Conservation (phyloP, 2,113 vertebrate species). For the Psittacula cyanocephala region DNA sequence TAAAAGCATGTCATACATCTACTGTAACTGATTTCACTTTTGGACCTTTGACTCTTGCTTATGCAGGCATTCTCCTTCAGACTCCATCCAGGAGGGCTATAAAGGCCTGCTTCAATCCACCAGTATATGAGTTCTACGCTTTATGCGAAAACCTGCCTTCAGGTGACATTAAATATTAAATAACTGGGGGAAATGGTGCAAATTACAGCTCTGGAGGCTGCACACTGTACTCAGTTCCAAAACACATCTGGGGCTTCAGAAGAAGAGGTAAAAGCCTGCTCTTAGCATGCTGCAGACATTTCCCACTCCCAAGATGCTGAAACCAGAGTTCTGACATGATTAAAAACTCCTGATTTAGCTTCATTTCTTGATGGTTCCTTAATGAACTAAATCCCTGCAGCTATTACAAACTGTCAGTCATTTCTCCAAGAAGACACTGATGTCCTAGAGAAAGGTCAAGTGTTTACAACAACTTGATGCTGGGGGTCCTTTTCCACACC, state of each 20-base stretch:
- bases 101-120: neutral
- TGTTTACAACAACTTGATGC: neutral
- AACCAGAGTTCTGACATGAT: neutral
- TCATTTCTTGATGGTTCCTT: conserved; percentile 14
- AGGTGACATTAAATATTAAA: conserved; percentile 18
- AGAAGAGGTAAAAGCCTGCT: neutral
- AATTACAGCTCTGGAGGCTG: neutral
- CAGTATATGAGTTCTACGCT: neutral
- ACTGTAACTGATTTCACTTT: neutral
- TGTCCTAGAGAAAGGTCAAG: neutral
- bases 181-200: neutral
- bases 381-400: conserved; percentile 6
- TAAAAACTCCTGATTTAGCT: conserved; percentile 16
- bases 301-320: neutral
- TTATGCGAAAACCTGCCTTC: neutral
- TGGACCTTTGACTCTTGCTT: neutral
- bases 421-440: neutral
- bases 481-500: neutral
- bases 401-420: conserved; percentile 35
- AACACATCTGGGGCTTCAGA: neutral
- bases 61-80: neutral
- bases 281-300: neutral
- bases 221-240: neutral
- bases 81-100: neutral
- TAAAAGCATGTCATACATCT: neutral